Base-by-base conservation (phyloP, 2,113 vertebrate species). In the Plotosus lineatus region DNA sequence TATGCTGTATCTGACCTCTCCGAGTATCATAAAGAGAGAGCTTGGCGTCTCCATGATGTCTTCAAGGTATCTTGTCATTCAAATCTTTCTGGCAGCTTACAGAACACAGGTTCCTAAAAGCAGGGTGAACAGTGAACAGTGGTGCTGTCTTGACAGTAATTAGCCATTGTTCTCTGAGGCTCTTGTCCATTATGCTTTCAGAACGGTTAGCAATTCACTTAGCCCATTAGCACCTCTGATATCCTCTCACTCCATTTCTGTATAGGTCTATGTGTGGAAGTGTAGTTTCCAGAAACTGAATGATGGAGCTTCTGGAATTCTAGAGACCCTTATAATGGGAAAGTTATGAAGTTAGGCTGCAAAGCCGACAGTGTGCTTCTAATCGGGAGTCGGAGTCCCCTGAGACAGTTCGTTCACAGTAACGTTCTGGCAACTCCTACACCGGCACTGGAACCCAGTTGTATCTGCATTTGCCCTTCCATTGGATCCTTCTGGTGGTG, bases 151-250 rank as follows among this genome's bases (percentile, higher is more conserved):
- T 58, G 63, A 38, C 28, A 17, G 66, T 77, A 83, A 85, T 78
- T 72, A 33, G 74, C 78, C 26, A 83, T 81, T 83, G 84, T 80
- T 48, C 75, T 80, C 73, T 33, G 23, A 17, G 55, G 74, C 68
- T 56, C 36, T 71, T 73, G 68, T 69, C 51, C 36, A 56, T 80
- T 77, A 78, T 78, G 60, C 79, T 75, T 51, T 53, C 23, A 23
- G 61, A 51, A 79, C 58, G 78, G 48, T 56, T 61, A 77, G 66
- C 68, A n/a, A 48, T 82, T 77, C 80, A 86, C 84, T 85, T 84
- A 65, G 46, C 31, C 46, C 48, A 83, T 79, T 79, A 83, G 66
- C 78, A 84, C 78, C 73, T 84, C 71, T 38, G 68, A 79, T 65
- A 51, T 31, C 68, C 68, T 75, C 63, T 75, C 48, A 75, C 50